Conservation (phyloP, 2,888 invertebrate species). For the Epistrophella euchroma region DNA sequence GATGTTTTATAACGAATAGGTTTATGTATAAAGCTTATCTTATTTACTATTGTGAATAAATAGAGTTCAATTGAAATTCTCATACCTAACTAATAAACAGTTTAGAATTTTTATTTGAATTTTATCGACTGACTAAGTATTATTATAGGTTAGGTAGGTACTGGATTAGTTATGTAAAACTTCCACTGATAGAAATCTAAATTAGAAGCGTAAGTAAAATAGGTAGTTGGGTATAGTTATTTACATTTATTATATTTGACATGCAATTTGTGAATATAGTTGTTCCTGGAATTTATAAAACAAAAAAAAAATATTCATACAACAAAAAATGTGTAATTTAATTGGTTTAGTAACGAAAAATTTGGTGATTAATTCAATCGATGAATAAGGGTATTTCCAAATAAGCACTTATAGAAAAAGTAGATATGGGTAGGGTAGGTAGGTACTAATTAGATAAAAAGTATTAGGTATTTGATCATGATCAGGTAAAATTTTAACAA, state of each 20-base stretch:
- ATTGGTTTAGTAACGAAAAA: background rate
- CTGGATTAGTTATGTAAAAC: constrained; percentile 39
- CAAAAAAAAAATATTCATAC: background rate
- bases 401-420: background rate
- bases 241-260: constrained; percentile 38
- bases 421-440: background rate
- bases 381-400: constrained; percentile 52
- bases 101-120: constrained; percentile 23
- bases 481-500: background rate
- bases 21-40: background rate
- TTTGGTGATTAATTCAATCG: constrained; percentile 9
- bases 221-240: background rate
- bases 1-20: constrained; percentile 16
- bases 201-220: constrained; percentile 32
- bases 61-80: constrained; percentile 55
- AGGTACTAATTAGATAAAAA: background rate
- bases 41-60: constrained; percentile 39
- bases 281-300: constrained; percentile 19
- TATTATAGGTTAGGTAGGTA: no score
- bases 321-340: background rate
- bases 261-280: constrained; percentile 41
- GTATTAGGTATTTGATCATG: background rate
- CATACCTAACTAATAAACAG: constrained; percentile 23
- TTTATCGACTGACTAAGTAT: constrained; percentile 40
- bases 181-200: constrained; percentile 59